phyloP scores from a whole-genome alignment of 2,113 vertebrate species.

The Emberiza fucata region DNA sequence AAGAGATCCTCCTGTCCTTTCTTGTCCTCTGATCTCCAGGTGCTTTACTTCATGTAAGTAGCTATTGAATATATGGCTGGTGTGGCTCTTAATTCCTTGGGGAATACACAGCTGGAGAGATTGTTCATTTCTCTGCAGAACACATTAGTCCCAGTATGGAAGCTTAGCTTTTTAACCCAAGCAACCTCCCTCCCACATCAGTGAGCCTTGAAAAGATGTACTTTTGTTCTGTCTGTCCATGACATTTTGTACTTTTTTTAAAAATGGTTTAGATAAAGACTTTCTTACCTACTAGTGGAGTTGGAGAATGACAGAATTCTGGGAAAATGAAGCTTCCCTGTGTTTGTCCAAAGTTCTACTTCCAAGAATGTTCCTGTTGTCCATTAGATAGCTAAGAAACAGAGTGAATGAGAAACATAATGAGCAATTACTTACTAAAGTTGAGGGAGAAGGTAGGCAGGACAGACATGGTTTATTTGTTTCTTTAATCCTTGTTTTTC shows the following conservation, averaged over 20 bases:
- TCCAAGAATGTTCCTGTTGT: neutral
- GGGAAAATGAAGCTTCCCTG: neutral
- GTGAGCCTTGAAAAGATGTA: neutral
- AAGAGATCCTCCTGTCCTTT: neutral
- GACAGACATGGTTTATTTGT: neutral
- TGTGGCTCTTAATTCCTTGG: neutral
- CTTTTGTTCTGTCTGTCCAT: neutral
- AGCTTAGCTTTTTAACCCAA: neutral
- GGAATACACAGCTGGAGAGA: neutral
- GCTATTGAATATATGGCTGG: neutral
- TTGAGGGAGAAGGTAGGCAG: neutral
- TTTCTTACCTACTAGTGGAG: neutral
- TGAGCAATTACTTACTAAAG: neutral
- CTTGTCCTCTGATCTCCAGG: neutral
- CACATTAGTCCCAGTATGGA: neutral
- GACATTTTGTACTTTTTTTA: neutral
- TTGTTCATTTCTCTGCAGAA: neutral
- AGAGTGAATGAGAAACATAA: neutral
- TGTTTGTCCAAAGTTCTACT: neutral
- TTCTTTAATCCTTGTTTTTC: neutral
- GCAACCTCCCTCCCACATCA: neutral
- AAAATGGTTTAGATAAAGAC: neutral
- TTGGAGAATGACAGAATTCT: neutral
- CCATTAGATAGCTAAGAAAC: neutral
- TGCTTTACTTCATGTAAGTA: rapidly evolving